Percentiles rank a stretch among this genome's conserved stretches.
These are phyloP conservation scores for Hippolais icterina DNA, from an alignment of 2,113 vertebrate genomes.

Conservation along the genomic window DNA sequence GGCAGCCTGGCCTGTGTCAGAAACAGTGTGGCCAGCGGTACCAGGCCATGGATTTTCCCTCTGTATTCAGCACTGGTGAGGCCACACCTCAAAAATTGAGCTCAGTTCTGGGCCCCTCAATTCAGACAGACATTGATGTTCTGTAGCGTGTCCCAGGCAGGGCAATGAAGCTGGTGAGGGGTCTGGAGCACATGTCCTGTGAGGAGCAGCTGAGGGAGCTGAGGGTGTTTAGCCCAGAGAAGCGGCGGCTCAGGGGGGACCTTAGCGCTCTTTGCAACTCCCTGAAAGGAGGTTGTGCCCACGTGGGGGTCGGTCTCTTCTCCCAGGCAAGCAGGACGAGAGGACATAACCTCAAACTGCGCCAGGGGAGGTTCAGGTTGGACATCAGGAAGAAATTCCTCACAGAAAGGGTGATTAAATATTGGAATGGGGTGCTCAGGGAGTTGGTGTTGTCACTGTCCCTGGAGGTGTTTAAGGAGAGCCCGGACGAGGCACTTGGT, in stretches of 20 bases:
- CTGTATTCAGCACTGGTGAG: too few relatives aligned
- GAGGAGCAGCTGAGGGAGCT: not conserved
- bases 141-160: rapidly evolving
- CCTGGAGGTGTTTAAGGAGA: not conserved
- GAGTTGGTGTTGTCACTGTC: not conserved
- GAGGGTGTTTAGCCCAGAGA: not conserved
- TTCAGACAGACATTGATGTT: not conserved
- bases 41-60: not conserved
- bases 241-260: not conserved
- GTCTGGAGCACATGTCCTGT: not conserved
- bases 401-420: not conserved
- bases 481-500: not conserved
- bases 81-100: rapidly evolving
- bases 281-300: not conserved
- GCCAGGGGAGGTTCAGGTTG: not conserved
- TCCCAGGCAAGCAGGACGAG: not conserved
- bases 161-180: rapidly evolving
- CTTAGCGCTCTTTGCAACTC: rapidly evolving
- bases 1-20: not conserved
- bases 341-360: not conserved
- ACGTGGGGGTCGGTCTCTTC: not conserved
- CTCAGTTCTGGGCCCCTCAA: not conserved
- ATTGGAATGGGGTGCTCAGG: not conserved
- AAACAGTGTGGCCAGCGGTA: not conserved
- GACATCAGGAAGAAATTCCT: not conserved